Conservation (phyloP, 2,797 vertebrate species). For the Chrysocyon brachyurus region DNA sequence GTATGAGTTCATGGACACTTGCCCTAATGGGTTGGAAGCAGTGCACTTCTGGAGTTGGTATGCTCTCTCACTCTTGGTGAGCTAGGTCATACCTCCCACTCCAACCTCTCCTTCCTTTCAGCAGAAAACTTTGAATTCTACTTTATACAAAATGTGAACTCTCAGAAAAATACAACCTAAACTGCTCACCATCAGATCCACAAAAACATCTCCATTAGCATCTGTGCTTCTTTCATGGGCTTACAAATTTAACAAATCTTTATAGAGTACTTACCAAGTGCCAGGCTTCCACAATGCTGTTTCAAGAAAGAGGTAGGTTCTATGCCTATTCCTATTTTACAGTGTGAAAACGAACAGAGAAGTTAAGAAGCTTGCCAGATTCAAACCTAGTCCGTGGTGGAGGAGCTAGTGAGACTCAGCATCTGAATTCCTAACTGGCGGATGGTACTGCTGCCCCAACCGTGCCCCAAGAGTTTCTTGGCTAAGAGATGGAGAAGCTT, state of each 20-base stretch:
- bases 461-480: accelerated
- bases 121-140: neutral
- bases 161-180: neutral
- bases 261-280: neutral
- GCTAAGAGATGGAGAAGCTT: neutral
- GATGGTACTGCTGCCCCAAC: accelerated
- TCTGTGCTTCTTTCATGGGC: neutral
- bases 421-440: neutral
- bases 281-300: neutral
- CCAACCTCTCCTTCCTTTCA: neutral
- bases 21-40: neutral
- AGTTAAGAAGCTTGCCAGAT: neutral
- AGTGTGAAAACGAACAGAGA: neutral
- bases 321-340: neutral
- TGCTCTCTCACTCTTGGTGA: neutral
- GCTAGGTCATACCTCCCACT: neutral
- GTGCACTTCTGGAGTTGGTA: neutral
- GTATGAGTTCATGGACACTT: neutral
- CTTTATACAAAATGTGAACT: neutral
- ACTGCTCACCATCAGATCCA: neutral
- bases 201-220: neutral
- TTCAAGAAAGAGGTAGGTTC: neutral
- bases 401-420: neutral
- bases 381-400: no score
- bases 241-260: neutral